Evolutionary conservation across 1,140 invertebrate genomes (phyloP), one percentile per base, ranked within the genome.

Genomic region (Atta cephalotes): DNA sequence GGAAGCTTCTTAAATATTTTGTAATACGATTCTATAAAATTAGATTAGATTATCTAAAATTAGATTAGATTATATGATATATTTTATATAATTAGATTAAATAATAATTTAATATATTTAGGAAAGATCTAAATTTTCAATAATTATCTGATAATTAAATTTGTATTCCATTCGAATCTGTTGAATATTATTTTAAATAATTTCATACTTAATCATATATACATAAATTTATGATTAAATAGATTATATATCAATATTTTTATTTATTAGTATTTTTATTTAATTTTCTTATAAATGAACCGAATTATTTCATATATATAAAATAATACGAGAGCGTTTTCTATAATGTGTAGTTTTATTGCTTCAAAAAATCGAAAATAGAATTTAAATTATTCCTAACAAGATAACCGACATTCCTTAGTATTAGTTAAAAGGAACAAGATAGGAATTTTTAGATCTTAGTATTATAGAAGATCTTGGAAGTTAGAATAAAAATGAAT

Each of bases 401-500:
- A 56, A 80, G 39, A 31, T 62, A 74, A 81, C 10, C 2, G 9
- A 18, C 25, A 53, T 35, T 51, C 7, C n/a, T 51, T n/a, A 63
- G 25, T 58, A 62, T 74, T 82, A 84, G 51, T 63, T 84, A 21
- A 14, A 62, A 74, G 16, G 76, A 76, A 2, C 18, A 62, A 84
- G 39, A 84, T 25, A 5, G 12, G 2, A 71, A 45, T 72, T 58
- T 66, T 53, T 45, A 58, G 28, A 56, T 3, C 10, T 53, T 58
- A 25, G 28, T 25, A 71, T 63, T 16, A 28, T 25, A 14, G 16
- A 58, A 63, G 18, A 80, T 39, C 3, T 45, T 49, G 6, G 16
- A 66, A 45, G 10, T 58, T 31, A 2, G 58, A 71, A 71, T 71
- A 3, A 58, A 71, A 81, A 81, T 81, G 4, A 81, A 81, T 3